Evolutionary conservation across 1,140 invertebrate species (phyloP).

Genomic region (Drosophila sp.): DNA sequence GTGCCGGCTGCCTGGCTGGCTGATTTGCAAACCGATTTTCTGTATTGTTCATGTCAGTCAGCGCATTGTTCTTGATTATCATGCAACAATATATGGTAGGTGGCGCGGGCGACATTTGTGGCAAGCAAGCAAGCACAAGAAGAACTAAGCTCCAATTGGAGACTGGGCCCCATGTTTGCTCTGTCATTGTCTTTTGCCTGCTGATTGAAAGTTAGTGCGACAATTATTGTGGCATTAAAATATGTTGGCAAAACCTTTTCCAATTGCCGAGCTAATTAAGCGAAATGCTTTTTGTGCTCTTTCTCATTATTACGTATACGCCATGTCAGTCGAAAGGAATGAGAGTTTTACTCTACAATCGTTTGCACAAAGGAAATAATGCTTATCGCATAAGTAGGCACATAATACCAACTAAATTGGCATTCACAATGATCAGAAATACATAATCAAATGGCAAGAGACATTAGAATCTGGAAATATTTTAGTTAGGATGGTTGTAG

Average conservation of each 20-base stretch:
- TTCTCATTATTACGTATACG: conserved; percentile 14
- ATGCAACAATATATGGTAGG: conserved; percentile 25
- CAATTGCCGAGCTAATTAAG: conserved; percentile 62
- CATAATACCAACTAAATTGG: no score
- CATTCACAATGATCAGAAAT: no score
- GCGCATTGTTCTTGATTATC: conserved; percentile 68
- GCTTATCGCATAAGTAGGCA: neutral
- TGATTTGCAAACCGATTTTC: conserved; percentile 78
- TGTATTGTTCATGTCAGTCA: conserved; percentile 75
- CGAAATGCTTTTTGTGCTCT: conserved; percentile 34
- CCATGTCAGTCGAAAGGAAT: neutral
- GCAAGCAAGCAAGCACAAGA: neutral
- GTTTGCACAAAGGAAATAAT: neutral
- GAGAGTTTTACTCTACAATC: neutral
- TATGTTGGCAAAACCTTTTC: conserved; percentile 22
- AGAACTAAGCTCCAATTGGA: conserved; percentile 33
- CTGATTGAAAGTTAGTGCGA: conserved; percentile 73
- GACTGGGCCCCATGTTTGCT: conserved; percentile 35
- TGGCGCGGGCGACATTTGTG: conserved; percentile 8
- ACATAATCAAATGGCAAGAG: no score
- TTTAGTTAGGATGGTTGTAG: no score
- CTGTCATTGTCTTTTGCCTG: conserved; percentile 56
- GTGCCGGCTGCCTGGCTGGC: conserved; percentile 9
- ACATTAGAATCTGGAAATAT: no score
- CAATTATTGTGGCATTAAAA: conserved; percentile 74